phyloP scores from a whole-genome alignment of 2,888 invertebrate genomes.

The Yponomeuta plumbellus region DNA sequence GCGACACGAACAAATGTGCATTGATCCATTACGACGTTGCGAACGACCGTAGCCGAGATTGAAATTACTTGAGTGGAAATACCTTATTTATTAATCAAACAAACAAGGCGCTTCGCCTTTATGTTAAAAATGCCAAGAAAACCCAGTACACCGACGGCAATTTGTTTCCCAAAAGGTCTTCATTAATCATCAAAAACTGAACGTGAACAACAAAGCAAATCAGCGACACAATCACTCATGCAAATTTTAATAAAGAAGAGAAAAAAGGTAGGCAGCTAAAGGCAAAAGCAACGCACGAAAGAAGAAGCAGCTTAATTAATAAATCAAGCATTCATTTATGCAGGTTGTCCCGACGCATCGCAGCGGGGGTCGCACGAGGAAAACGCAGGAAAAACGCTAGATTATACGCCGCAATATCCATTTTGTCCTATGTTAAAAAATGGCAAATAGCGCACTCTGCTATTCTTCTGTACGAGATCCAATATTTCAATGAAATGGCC shows the following conservation, averaged over 20 bases:
- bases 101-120: neutral
- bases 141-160: neutral
- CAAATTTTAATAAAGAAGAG: neutral
- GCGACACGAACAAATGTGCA: neutral
- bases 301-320: conserved; percentile 40
- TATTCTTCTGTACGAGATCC: no score
- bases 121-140: neutral
- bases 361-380: conserved; percentile 31
- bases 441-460: no score
- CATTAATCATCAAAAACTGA: neutral
- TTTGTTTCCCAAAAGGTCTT: neutral
- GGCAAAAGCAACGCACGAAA: conserved; percentile 2
- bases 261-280: neutral
- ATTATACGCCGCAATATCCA: neutral
- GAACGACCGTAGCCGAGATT: neutral
- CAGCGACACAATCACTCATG: neutral
- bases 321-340: conserved; percentile 69
- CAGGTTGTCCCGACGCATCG: conserved; percentile 41
- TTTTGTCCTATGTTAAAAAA: neutral
- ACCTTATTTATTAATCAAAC: neutral
- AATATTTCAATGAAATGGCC: no score
- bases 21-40: neutral
- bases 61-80: neutral
- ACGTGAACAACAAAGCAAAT: neutral
- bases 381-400: conserved; percentile 26